These are phyloP conservation scores for Sarcophaga subvicina DNA, from an alignment of 2,888 invertebrate genomes.

Conservation along the genomic window DNA sequence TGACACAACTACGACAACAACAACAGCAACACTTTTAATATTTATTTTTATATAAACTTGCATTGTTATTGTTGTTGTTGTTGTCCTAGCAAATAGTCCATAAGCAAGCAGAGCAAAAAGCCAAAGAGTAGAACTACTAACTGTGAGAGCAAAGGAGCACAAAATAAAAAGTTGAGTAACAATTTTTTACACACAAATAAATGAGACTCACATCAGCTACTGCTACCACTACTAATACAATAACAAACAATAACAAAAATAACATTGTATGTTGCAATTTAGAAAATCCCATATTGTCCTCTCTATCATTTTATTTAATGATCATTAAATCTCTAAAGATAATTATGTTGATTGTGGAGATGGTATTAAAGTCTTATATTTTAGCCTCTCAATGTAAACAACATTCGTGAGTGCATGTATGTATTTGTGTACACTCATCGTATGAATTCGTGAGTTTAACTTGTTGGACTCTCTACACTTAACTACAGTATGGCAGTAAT, in stretches of 20 bases:
- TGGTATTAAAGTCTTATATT: not conserved
- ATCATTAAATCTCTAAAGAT: constrained; percentile 48
- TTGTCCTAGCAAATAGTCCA: not conserved
- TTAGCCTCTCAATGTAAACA: no score
- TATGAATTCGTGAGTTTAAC: no score
- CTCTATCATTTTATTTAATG: constrained; percentile 32
- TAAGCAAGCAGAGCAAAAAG: not conserved
- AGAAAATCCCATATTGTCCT: constrained; percentile 35
- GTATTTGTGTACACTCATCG: no score
- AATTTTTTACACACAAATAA: constrained; percentile 54
- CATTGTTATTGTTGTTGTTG: constrained; percentile 8
- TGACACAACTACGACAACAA: constrained; percentile 28
- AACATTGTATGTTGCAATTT: constrained; percentile 14
- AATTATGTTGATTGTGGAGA: constrained; percentile 37
- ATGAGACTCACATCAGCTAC: constrained; percentile 38
- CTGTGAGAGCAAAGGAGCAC: not conserved
- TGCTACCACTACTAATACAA: not conserved
- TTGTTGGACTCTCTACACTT: no score
- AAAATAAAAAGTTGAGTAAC: constrained; percentile 7
- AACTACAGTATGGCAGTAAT: no score
- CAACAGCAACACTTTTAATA: constrained; percentile 23
- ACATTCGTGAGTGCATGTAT: no score
- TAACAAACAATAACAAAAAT: not conserved
- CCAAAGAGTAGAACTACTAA: constrained; percentile 29
- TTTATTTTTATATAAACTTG: not conserved